Evolutionary conservation across 2,888 invertebrate species (phyloP), one percentile per base, ranked within the genome.

Genomic region (Choristoneura rosaceana): DNA sequence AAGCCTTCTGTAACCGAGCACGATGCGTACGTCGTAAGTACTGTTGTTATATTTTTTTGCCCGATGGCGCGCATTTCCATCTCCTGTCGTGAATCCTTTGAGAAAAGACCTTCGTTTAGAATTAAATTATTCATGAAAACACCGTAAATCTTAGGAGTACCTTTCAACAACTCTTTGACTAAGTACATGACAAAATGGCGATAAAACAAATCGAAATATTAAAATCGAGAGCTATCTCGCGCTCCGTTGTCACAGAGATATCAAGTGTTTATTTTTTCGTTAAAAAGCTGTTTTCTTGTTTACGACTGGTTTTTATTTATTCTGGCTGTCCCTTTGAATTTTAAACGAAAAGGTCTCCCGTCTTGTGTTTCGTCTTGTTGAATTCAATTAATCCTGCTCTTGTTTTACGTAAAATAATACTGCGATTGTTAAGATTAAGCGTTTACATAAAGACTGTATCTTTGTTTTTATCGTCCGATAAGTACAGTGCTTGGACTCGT

Each of bases 181-280:
- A 8, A 65, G 50, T 60, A 70, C 34, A 58, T 50, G n/a, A 47
- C 38, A 64, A 70, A 64, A 45, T 59, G 64, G 58, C 62, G 47
- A 17, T 58, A 47, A 69, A 34, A 15, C 62, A 17, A 58, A 34
- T 45, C 55, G 15, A 63, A 69, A 58, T 59, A 65, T 70, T 70
- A 34, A 65, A 65, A 65, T 62, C 15, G 43, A 69, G 25, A 17
- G 59, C 50, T 64, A 47, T 50, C 64, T 38, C 50, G 10, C 15
- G n/a, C 63, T 47, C 25, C 3, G 33, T 50, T 38, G 47, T 41
- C 34, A 64, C 64, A 63, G 58, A 15, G 14, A 41, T 41, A 55
- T 58, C 47, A 47, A 14, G 59, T 70, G 59, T 65, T 65, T 65
- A 70, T 64, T 41, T 59, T 64, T 33, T 50, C 43, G 14, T 17